Conservation (phyloP, 2,797 vertebrate species). For the Enteromius anoplus region DNA sequence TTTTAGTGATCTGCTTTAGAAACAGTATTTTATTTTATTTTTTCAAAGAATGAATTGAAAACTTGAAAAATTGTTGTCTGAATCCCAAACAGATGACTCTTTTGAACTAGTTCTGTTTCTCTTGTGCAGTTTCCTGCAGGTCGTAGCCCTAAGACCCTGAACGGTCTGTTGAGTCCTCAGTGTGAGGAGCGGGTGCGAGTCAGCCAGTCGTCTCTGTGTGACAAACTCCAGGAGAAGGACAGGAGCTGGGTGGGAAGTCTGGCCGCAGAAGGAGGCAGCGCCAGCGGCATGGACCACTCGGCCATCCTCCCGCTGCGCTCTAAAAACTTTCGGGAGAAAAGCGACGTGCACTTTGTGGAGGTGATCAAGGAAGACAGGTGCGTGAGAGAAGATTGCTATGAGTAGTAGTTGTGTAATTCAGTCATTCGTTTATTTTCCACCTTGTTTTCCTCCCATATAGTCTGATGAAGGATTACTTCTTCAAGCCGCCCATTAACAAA, state of each 20-base stretch:
- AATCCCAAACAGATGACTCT: background rate
- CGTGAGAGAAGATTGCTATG: conserved; percentile 46
- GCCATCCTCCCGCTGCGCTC: conserved; percentile 91
- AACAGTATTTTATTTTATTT: background rate
- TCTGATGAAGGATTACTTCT: conserved; percentile 98
- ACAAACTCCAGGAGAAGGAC: conserved; percentile 90
- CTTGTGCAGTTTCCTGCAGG: conserved; percentile 76
- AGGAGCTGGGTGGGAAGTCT: conserved; percentile 83
- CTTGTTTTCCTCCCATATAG: conserved; percentile 65
- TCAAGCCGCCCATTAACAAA: conserved; percentile 98
- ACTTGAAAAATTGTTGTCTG: too few relatives aligned
- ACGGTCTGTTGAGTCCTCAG: conserved; percentile 89
- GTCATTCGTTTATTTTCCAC: background rate
- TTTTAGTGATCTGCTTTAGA: background rate
- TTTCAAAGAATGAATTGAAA: background rate
- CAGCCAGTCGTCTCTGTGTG: conserved; percentile 92
- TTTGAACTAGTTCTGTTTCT: background rate
- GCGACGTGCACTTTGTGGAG: conserved; percentile 95
- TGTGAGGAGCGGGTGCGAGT: conserved; percentile 87
- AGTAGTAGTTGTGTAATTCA: background rate
- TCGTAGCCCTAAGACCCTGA: conserved; percentile 83
- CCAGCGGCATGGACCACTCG: conserved; percentile 86
- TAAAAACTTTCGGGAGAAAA: conserved; percentile 93
- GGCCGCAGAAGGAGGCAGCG: conserved; percentile 69
- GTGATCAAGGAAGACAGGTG: conserved; percentile 98